Conservation (phyloP, 1,140 invertebrate species). For the Diorhabda sublineata region DNA sequence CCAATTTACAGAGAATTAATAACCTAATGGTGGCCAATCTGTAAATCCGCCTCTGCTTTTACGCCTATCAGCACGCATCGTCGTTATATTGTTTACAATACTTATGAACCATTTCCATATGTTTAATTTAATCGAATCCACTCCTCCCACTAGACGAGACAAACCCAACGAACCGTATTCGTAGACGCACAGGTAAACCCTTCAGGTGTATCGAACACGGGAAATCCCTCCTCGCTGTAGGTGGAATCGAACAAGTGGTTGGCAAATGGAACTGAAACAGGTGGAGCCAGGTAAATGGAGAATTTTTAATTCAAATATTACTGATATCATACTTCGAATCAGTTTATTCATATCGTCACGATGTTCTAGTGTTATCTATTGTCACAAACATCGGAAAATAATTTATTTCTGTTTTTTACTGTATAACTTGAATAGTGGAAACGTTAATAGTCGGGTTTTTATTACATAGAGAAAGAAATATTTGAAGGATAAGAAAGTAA, state of each 20-base stretch:
- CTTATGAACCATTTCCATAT: background rate
- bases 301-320: too few relatives aligned
- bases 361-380: too few relatives aligned
- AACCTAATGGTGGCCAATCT: background rate
- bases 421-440: too few relatives aligned
- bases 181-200: background rate
- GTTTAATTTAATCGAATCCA: background rate
- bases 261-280: conserved; percentile 7
- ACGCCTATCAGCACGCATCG: background rate
- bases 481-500: too few relatives aligned
- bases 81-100: background rate
- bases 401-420: too few relatives aligned
- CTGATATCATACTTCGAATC: too few relatives aligned
- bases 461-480: too few relatives aligned
- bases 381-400: too few relatives aligned
- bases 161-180: background rate
- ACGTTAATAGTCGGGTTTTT: too few relatives aligned
- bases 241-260: conserved; percentile 18
- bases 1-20: background rate
- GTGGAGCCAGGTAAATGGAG: conserved; percentile 14
- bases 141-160: background rate
- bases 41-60: too few relatives aligned
- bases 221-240: conserved; percentile 6
- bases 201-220: conserved; percentile 8
- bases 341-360: too few relatives aligned